phyloP scores from a whole-genome alignment of 2,888 invertebrate species.

The Parthenolecanium corni region DNA sequence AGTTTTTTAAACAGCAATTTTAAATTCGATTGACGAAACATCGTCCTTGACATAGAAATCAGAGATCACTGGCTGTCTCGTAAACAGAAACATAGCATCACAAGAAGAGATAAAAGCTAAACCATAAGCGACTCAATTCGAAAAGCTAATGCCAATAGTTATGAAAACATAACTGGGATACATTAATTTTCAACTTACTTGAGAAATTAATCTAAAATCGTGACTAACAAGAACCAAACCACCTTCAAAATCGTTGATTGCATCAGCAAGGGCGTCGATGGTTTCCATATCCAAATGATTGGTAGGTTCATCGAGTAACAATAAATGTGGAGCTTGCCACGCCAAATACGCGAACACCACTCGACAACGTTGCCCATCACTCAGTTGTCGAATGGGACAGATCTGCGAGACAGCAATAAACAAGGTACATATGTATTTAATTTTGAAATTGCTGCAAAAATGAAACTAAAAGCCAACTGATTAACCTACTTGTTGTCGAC shows the following conservation, averaged over 20 bases:
- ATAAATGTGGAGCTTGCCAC: slow-evolving; percentile 90
- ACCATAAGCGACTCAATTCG: too few relatives aligned
- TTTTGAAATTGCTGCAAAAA: neutral
- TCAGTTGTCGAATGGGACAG: slow-evolving; percentile 85
- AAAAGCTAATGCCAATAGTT: too few relatives aligned
- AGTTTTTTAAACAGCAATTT: too few relatives aligned
- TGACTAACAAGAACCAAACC: slow-evolving; percentile 98
- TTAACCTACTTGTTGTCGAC: slow-evolving; percentile 86
- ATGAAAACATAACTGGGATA: too few relatives aligned
- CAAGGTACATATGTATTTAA: neutral
- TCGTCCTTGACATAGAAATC: too few relatives aligned
- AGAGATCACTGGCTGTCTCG: too few relatives aligned
- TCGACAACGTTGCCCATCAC: slow-evolving; percentile 95
- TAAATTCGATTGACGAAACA: too few relatives aligned
- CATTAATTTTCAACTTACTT: too few relatives aligned
- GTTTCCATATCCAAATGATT: slow-evolving; percentile 97
- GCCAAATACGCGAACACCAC: slow-evolving; percentile 98
- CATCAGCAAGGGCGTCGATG: slow-evolving; percentile 94
- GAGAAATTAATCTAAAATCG: slow-evolving; percentile 97
- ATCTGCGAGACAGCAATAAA: slow-evolving; percentile 45
- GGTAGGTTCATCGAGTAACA: slow-evolving; percentile 77
- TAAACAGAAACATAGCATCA: too few relatives aligned
- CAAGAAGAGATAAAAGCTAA: too few relatives aligned
- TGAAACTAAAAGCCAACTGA: neutral
- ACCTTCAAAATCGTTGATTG: slow-evolving; percentile 93